Evolutionary conservation across 2,113 vertebrate genomes (phyloP).

Genomic region (Mobula hypostoma): DNA sequence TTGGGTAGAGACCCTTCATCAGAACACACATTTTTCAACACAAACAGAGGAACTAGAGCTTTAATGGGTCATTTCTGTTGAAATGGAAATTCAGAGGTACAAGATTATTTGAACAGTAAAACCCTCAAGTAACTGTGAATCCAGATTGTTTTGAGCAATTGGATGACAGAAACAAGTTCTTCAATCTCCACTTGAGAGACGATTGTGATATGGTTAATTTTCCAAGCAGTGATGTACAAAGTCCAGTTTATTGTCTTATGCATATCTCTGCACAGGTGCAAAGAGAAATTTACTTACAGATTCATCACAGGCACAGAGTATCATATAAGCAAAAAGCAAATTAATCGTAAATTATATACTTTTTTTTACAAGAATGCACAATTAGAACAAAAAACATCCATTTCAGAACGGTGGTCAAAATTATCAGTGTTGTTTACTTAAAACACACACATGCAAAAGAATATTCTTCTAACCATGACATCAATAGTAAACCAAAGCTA

Average conservation of each 20-base stretch:
- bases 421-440: not conserved
- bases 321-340: too few species aligned
- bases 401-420: too few species aligned
- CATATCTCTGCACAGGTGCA: too few species aligned
- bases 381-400: too few species aligned
- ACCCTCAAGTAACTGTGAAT: not conserved
- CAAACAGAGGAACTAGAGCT: not conserved
- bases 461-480: not conserved
- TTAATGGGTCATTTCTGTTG: not conserved
- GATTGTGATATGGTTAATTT: not conserved
- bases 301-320: too few species aligned
- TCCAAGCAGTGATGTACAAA: not conserved
- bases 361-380: too few species aligned
- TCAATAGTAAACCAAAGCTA: conserved; percentile 1
- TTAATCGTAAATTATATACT: too few species aligned
- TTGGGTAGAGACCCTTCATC: too few species aligned
- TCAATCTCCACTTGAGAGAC: not conserved
- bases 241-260: too few species aligned
- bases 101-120: not conserved
- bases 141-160: not conserved
- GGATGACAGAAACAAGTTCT: not conserved
- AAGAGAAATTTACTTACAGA: too few species aligned
- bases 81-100: not conserved
- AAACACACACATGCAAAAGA: not conserved
- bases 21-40: not conserved